Conservation (phyloP, 2,797 vertebrate species). For the Myripristis murdjan region DNA sequence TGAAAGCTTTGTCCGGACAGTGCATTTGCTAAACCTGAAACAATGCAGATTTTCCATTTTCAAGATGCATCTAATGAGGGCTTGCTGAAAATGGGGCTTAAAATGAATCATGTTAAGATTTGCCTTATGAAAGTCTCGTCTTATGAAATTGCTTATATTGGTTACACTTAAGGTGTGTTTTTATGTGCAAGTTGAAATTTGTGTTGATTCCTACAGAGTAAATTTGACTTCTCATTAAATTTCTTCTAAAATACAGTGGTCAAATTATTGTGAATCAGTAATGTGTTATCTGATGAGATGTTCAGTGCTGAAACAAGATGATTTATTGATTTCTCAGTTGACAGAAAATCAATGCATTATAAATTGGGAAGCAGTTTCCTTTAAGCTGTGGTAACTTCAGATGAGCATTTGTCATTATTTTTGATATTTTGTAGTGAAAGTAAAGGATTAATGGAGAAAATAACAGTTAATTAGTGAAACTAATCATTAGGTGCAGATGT, state of each 20-base stretch:
- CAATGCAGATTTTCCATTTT: neutral
- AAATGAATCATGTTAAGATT: neutral
- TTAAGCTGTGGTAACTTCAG: too few relatives aligned
- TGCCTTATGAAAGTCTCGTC: neutral
- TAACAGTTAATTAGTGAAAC: too few relatives aligned
- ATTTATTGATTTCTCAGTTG: too few relatives aligned
- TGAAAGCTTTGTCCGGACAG: neutral
- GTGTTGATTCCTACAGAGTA: conserved; percentile 1
- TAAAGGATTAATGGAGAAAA: too few relatives aligned
- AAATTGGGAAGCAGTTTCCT: too few relatives aligned
- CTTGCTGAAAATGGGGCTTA: neutral
- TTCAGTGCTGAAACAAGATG: neutral
- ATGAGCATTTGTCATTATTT: too few relatives aligned
- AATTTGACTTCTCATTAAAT: conserved; percentile 7
- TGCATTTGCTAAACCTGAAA: neutral
- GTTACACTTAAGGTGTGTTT: neutral
- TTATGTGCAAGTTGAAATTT: neutral
- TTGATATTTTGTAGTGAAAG: too few relatives aligned
- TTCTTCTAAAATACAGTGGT: neutral
- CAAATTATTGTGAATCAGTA: neutral
- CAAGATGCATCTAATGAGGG: neutral
- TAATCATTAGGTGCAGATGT: too few relatives aligned
- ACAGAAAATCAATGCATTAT: too few relatives aligned
- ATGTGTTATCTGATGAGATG: neutral
- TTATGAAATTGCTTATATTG: neutral